A percentile compares a stretch with the other conserved stretches of the same genome.
These are phyloP conservation scores for Ammospiza maritima DNA, from an alignment of 2,797 vertebrate genomes.

Conservation along the genomic window DNA sequence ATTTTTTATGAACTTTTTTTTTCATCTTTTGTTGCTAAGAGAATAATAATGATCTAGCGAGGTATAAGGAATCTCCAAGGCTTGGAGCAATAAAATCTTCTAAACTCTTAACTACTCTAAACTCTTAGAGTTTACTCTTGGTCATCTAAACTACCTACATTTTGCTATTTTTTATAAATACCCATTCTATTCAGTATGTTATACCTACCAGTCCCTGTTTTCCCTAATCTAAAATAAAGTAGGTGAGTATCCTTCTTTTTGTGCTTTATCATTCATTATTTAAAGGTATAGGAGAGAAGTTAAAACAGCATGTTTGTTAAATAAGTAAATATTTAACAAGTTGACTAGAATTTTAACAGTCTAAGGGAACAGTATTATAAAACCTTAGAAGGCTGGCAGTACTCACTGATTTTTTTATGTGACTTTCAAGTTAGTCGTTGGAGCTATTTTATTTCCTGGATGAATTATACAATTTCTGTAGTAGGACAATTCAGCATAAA, in stretches of 20 bases:
- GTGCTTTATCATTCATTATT: conserved; percentile 15
- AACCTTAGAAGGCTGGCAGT: not conserved
- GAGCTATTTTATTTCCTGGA: conserved; percentile 12
- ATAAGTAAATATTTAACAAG: conserved; percentile 38
- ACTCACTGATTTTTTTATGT: not conserved
- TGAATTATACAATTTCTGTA: not conserved
- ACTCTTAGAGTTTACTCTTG: not conserved
- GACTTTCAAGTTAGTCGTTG: not conserved
- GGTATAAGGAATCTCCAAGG: not conserved
- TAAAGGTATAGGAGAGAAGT: not conserved
- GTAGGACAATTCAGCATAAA: not conserved
- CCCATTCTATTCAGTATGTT: not conserved
- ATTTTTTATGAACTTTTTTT: not conserved
- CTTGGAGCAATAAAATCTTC: conserved; percentile 25
- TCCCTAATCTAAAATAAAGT: not conserved
- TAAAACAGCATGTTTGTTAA: not conserved
- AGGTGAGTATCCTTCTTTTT: not conserved
- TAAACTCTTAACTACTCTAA: not conserved
- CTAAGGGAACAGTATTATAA: not conserved
- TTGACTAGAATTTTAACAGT: not conserved
- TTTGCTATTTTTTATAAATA: conserved; percentile 43
- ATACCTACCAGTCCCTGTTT: not conserved
- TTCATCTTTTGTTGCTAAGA: not conserved
- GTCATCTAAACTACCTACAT: conserved; percentile 10
- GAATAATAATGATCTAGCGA: conserved; percentile 18